Conservation (phyloP, 2,797 vertebrate species). For the Clarias platycephalus region DNA sequence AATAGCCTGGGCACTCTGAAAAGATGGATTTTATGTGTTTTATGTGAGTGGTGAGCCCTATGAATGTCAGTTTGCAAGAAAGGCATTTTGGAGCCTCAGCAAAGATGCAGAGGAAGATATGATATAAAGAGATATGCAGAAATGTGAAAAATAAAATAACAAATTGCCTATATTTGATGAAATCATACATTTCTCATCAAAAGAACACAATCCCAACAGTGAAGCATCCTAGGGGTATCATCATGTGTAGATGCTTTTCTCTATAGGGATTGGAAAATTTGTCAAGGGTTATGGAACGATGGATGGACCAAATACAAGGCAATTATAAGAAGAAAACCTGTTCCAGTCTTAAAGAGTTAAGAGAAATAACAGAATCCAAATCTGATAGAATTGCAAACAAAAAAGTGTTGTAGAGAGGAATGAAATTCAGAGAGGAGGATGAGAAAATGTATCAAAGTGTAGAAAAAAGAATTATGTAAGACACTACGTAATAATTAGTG, state of each 20-base stretch:
- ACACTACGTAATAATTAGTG: too few species aligned
- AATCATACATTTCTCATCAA: neutral
- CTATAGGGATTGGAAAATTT: neutral
- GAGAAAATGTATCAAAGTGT: neutral
- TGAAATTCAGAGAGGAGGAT: neutral
- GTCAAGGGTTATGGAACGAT: neutral
- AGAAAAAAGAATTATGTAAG: too few species aligned
- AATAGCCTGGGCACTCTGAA: neutral
- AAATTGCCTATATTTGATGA: neutral
- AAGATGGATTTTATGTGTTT: neutral
- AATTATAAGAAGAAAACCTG: neutral
- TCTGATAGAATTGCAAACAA: neutral
- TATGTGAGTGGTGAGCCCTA: neutral
- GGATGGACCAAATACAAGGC: neutral
- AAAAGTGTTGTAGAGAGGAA: neutral
- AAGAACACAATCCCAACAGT: neutral
- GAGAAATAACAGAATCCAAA: neutral
- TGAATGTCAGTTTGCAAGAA: neutral
- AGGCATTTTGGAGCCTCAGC: neutral
- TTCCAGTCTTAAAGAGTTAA: too few species aligned
- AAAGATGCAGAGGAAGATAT: neutral
- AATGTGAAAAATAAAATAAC: too few species aligned
- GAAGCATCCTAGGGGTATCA: neutral
- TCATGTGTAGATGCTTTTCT: neutral
- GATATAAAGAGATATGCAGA: neutral